Percentiles rank a stretch among this genome's conserved stretches.
phyloP scores from a whole-genome alignment of 2,797 vertebrate species.

The Euthynnus affinis region DNA sequence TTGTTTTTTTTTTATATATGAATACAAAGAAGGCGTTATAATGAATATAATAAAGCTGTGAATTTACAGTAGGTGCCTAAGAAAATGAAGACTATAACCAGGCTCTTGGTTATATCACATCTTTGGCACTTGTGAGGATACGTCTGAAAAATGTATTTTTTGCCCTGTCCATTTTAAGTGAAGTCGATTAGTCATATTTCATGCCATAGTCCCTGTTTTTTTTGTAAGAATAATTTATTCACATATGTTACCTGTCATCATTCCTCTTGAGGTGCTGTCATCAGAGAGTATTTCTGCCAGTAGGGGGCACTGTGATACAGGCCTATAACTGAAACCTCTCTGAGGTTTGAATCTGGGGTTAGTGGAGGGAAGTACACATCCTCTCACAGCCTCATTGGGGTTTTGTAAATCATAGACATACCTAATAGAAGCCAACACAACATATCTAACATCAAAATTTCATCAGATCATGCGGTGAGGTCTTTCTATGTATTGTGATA shows the following conservation, averaged over 20 bases:
- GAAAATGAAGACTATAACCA: not conserved
- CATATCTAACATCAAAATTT: constrained; percentile 63
- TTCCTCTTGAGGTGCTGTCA: constrained; percentile 22
- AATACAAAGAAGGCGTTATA: not conserved
- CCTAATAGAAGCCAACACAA: constrained; percentile 64
- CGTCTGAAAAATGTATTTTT: not conserved
- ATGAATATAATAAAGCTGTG: not conserved
- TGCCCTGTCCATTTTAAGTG: not conserved
- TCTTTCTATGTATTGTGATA: constrained; percentile 65
- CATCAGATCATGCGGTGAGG: constrained; percentile 70
- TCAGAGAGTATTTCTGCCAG: constrained; percentile 60
- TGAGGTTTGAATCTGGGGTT: constrained; percentile 52
- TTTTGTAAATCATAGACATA: constrained; percentile 73
- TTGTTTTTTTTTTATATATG: constrained; percentile 1
- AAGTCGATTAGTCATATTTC: not conserved
- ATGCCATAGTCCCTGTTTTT: constrained; percentile 9
- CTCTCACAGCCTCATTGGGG: constrained; percentile 58
- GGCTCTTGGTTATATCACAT: not conserved
- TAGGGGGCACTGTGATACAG: constrained; percentile 87
- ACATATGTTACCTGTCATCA: constrained; percentile 34
- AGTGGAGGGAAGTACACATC: constrained; percentile 45
- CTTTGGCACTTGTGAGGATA: not conserved
- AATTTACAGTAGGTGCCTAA: not conserved
- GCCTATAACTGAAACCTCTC: constrained; percentile 42
- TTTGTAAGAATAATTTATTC: constrained; percentile 36